A percentile compares a stretch with the other conserved stretches of the same genome.
These are phyloP conservation scores for Deilephila elpenor DNA, from an alignment of 2,888 invertebrate genomes.

Conservation along the genomic window DNA sequence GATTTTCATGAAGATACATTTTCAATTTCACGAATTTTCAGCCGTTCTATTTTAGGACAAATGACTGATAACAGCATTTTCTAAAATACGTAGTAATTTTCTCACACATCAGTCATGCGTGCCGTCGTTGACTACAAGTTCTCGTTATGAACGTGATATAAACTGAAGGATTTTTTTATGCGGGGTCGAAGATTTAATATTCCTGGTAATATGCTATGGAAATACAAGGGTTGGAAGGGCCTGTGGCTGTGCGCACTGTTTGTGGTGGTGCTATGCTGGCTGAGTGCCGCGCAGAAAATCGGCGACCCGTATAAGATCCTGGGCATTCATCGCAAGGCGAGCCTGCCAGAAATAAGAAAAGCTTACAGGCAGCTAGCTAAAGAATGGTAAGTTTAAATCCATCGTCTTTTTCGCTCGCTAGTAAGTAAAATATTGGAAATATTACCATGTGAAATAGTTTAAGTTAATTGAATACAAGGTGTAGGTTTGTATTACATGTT, in stretches of 20 bases:
- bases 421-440: too few species aligned
- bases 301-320: conserved; percentile 94
- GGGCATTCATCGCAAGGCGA: conserved; percentile 90
- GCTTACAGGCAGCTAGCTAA: conserved; percentile 95
- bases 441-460: too few species aligned
- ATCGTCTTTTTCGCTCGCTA: neutral
- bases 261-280: conserved; percentile 55
- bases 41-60: conserved; percentile 80
- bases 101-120: conserved; percentile 56
- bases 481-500: too few species aligned
- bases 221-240: conserved; percentile 68
- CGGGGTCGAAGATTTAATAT: conserved; percentile 48
- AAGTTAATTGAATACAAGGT: too few species aligned
- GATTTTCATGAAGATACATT: conserved; percentile 67
- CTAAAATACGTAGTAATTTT: conserved; percentile 57
- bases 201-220: conserved; percentile 79
- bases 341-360: conserved; percentile 92
- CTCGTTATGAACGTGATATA: conserved; percentile 56
- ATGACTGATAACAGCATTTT: conserved; percentile 75
- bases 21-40: conserved; percentile 70
- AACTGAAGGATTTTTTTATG: conserved; percentile 57
- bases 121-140: conserved; percentile 48
- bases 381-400: conserved; percentile 90
- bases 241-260: conserved; percentile 67
- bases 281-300: conserved; percentile 75